phyloP scores from a whole-genome alignment of 2,888 invertebrate genomes.

The Panopea generosa region DNA sequence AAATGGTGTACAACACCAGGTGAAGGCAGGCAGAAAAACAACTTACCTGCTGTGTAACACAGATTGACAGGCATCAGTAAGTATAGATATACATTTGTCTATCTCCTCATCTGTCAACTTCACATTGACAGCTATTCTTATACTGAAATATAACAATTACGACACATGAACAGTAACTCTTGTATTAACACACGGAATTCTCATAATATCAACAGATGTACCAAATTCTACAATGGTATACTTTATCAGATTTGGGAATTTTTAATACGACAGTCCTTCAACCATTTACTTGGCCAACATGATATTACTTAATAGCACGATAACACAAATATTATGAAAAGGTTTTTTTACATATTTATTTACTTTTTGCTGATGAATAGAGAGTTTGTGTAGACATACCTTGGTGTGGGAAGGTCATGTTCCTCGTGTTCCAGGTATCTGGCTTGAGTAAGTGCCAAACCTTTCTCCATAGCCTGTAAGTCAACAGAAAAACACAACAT shows the following conservation, averaged over 20 bases:
- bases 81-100: slow-evolving; percentile 66
- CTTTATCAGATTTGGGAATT: too few relatives aligned
- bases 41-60: slow-evolving; percentile 59
- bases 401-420: slow-evolving; percentile 89
- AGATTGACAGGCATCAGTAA: slow-evolving; percentile 58
- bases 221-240: too few relatives aligned
- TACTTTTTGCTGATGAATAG: too few relatives aligned
- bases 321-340: too few relatives aligned
- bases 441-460: slow-evolving; percentile 90
- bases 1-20: not conserved
- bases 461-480: slow-evolving; percentile 88
- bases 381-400: slow-evolving; percentile 74
- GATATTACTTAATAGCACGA: too few relatives aligned
- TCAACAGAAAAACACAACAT: not conserved
- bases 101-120: slow-evolving; percentile 89
- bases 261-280: too few relatives aligned
- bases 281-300: too few relatives aligned
- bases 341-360: too few relatives aligned
- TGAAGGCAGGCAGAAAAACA: too few relatives aligned
- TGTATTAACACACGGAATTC: too few relatives aligned
- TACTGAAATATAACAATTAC: too few relatives aligned
- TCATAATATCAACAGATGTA: too few relatives aligned
- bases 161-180: not conserved
- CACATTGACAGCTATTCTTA: slow-evolving; percentile 90
- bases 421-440: slow-evolving; percentile 90